Base-by-base conservation (phyloP, 2,113 vertebrate genomes). In the Oxygymnocypris stewartii region DNA sequence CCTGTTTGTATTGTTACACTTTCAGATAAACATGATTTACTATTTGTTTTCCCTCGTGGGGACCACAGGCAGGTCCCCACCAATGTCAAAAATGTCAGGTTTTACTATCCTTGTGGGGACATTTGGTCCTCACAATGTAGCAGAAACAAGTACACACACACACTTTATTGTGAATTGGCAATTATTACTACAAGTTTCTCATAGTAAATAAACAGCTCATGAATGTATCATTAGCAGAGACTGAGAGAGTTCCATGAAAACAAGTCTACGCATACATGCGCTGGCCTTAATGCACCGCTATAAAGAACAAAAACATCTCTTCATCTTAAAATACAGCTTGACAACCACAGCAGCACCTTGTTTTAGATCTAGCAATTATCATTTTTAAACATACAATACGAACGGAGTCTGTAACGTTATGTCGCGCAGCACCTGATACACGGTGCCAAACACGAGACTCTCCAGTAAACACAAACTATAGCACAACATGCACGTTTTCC, bases 381-480 rank as follows among this genome's bases (percentile, higher is more conserved):
- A 57, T 7, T 54, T 51, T 42, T 35, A 8, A 1, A 57, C 18
- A n/a, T 7, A 59, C 54, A 59, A 2, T 8, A 28, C 6, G 6
- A 82, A 31, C 2, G 4, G 65, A 73, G 31, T 16, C 37, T 23
- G 71, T n/a, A n/a, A n/a, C n/a, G n/a, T n/a, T n/a, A 13, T 16
- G 80, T 67, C 47, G 1, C 25, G 63, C 80, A 37, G 63, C 80
- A 35, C 28, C 18, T 74, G 14, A 51, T 2, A 85, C 78, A 89
- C 88, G 88, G 75, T 83, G 79, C 74, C 84, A 78, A 35, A 85
- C 87, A 89, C 84, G 86, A 79, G 86, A 90, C 86, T 54, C 28
- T 23, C n/a, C 13, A 69, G 35, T 47, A 85, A 49, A 80, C 79
- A 81, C 67, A 81, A 49, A 82, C 51, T 4, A 86, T 86, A 84